These are phyloP conservation scores for Ranitomeya imitator DNA, from an alignment of 2,113 vertebrate genomes.

Conservation along the genomic window DNA sequence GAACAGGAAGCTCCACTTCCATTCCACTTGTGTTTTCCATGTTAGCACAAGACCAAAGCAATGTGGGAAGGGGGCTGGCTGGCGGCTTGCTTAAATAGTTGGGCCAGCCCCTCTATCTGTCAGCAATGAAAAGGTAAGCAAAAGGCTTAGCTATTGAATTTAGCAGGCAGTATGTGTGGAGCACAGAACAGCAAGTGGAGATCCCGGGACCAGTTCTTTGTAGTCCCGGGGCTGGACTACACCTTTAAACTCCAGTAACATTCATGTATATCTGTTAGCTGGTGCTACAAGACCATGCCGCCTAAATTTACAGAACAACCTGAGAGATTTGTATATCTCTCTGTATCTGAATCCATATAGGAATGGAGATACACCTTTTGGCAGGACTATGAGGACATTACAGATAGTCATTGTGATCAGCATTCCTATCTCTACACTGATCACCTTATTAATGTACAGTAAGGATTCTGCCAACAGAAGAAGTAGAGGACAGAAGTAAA, in stretches of 20 bases:
- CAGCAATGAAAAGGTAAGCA: too few relatives aligned
- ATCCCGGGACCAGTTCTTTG: too few relatives aligned
- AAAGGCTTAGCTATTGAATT: too few relatives aligned
- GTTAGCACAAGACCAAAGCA: too few relatives aligned
- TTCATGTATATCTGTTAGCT: slow-evolving; percentile 3
- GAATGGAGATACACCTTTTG: slow-evolving; percentile 76
- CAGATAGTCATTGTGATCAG: slow-evolving; percentile 73
- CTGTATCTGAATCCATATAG: slow-evolving; percentile 75
- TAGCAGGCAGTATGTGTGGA: too few relatives aligned
- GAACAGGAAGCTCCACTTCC: too few relatives aligned
- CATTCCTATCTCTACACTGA: slow-evolving; percentile 64
- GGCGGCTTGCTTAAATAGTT: too few relatives aligned
- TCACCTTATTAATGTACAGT: slow-evolving; percentile 60
- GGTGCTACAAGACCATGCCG: slow-evolving; percentile 41
- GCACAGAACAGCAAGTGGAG: too few relatives aligned
- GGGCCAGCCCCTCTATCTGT: too few relatives aligned
- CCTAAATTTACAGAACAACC: slow-evolving; percentile 67
- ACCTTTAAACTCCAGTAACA: not conserved
- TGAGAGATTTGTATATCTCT: slow-evolving; percentile 71
- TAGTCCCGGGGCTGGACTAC: too few relatives aligned
- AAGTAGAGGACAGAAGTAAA: slow-evolving; percentile 75
- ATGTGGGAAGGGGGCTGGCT: too few relatives aligned
- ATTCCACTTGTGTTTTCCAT: too few relatives aligned
- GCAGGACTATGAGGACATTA: slow-evolving; percentile 74
- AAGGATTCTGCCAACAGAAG: slow-evolving; percentile 72